Conservation (phyloP, 2,888 invertebrate species). For the Yponomeuta evonymella region DNA sequence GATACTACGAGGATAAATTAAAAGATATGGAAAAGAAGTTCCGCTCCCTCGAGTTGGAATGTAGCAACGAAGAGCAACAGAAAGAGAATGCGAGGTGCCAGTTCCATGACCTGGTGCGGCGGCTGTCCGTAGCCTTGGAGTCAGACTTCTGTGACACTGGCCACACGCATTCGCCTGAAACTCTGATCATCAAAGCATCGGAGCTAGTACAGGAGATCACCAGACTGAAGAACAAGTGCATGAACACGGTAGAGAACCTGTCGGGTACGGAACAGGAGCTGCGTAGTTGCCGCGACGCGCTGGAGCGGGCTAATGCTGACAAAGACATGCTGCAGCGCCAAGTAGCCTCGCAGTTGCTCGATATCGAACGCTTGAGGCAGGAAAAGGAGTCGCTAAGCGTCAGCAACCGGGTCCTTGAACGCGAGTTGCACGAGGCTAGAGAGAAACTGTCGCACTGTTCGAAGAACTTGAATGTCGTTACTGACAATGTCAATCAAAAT, state of each 20-base stretch:
- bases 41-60: slow-evolving; percentile 82
- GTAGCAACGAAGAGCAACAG: slow-evolving; percentile 83
- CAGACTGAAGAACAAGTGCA: slow-evolving; percentile 78
- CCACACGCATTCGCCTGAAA: slow-evolving; percentile 80
- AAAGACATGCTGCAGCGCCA: slow-evolving; percentile 86
- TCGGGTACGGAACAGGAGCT: slow-evolving; percentile 80
- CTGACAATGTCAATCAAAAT: slow-evolving; percentile 81
- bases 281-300: slow-evolving; percentile 79
- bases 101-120: slow-evolving; percentile 82
- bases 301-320: slow-evolving; percentile 80
- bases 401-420: slow-evolving; percentile 82
- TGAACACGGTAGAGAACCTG: slow-evolving; percentile 76
- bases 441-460: slow-evolving; percentile 80
- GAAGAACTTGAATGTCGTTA: slow-evolving; percentile 80
- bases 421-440: slow-evolving; percentile 82
- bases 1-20: slow-evolving; percentile 83
- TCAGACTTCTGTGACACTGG: slow-evolving; percentile 81
- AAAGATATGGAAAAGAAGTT: slow-evolving; percentile 86
- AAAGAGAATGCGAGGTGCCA: slow-evolving; percentile 82
- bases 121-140: slow-evolving; percentile 83
- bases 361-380: slow-evolving; percentile 83
- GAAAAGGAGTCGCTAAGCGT: slow-evolving; percentile 86
- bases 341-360: slow-evolving; percentile 81
- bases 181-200: slow-evolving; percentile 84
- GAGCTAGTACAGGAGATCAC: slow-evolving; percentile 85